These are phyloP conservation scores for Pogonocichla stellata DNA, from an alignment of 2,113 vertebrate species.

Conservation along the genomic window DNA sequence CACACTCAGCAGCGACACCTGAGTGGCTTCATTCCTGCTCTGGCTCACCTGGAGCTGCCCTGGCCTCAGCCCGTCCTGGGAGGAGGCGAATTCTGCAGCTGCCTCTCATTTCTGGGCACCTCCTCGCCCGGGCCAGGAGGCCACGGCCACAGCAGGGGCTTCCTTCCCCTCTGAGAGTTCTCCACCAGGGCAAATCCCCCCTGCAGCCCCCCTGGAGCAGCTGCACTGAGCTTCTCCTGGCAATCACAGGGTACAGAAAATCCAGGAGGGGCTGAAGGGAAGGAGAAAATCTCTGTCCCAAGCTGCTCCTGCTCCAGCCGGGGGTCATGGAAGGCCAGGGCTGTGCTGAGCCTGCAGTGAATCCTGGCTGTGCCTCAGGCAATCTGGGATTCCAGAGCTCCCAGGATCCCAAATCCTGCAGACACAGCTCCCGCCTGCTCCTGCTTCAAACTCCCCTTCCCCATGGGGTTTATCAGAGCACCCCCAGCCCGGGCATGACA, in stretches of 20 bases:
- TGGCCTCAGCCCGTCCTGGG: neutral
- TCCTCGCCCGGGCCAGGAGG: neutral
- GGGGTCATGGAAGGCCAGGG: neutral
- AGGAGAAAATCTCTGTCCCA: neutral
- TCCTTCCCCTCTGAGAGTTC: neutral
- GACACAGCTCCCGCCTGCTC: neutral
- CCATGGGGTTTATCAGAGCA: rapidly evolving
- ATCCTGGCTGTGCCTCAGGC: neutral
- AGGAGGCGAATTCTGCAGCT: conserved; percentile 26
- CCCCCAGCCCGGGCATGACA: rapidly evolving
- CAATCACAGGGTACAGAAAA: neutral
- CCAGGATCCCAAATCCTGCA: neutral
- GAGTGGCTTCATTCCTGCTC: neutral
- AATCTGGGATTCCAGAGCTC: neutral
- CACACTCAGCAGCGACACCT: neutral
- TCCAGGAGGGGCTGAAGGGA: neutral
- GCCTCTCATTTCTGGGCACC: conserved; percentile 8
- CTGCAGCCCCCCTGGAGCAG: neutral
- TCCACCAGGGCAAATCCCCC: neutral
- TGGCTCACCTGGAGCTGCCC: neutral
- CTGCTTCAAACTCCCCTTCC: no score
- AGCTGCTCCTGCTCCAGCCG: rapidly evolving
- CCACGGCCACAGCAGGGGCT: rapidly evolving
- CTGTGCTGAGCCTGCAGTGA: neutral
- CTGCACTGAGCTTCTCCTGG: neutral